A percentile compares a stretch with the other conserved stretches of the same genome.
These are phyloP conservation scores for Thaumetopoea pityocampa DNA, from an alignment of 1,140 invertebrate genomes.

Conservation along the genomic window DNA sequence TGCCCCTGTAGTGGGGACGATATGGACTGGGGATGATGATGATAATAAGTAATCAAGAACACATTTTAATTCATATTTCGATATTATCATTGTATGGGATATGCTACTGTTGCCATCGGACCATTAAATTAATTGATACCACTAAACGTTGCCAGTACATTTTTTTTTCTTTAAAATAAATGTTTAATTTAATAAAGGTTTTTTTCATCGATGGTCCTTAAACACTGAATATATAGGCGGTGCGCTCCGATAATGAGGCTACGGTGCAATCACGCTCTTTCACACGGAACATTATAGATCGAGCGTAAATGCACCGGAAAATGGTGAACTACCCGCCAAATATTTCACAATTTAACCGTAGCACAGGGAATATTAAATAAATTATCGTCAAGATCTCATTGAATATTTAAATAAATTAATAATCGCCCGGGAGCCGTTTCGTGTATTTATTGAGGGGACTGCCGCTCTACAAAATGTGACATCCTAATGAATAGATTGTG, in stretches of 20 bases:
- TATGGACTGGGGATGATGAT: too few species aligned
- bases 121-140: too few species aligned
- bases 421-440: slow-evolving; percentile 2
- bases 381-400: slow-evolving; percentile 12
- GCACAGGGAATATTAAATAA: slow-evolving; percentile 16
- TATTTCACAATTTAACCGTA: slow-evolving; percentile 13
- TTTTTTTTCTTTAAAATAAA: too few species aligned
- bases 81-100: too few species aligned
- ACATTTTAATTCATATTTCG: too few species aligned
- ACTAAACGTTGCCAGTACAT: too few species aligned
- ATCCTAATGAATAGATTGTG: slow-evolving; percentile 1
- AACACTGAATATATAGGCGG: slow-evolving; percentile 2
- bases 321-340: slow-evolving; percentile 18
- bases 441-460: slow-evolving; percentile 1
- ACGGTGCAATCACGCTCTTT: slow-evolving; percentile 21
- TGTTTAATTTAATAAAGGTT: too few species aligned
- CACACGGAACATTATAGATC: slow-evolving; percentile 8
- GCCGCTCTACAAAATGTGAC: neutral
- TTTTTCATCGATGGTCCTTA: too few species aligned
- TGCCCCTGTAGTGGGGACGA: too few species aligned
- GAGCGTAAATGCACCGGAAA: slow-evolving; percentile 22
- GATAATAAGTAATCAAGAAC: too few species aligned
- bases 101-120: too few species aligned
- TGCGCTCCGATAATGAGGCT: slow-evolving; percentile 14
- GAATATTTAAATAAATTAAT: slow-evolving; percentile 13